These are phyloP conservation scores for Darevskia mixta DNA, from an alignment of 2,797 vertebrate genomes.

Conservation along the genomic window DNA sequence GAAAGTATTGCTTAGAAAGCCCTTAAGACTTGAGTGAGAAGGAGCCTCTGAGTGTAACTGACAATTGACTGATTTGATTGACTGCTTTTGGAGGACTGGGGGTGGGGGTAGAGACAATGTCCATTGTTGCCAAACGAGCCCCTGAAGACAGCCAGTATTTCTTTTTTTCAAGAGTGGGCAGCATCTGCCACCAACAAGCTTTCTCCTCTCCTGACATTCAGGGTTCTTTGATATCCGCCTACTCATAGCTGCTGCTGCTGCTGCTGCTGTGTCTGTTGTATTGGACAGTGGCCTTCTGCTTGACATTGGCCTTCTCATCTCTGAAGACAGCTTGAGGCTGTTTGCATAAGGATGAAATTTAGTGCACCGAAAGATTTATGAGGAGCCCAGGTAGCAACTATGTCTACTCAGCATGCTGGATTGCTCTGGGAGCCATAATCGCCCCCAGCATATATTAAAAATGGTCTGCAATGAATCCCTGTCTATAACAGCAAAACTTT, in stretches of 20 bases:
- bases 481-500: constrained; percentile 12
- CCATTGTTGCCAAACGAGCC: background rate
- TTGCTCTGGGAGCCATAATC: constrained; percentile 28
- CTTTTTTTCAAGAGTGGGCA: background rate
- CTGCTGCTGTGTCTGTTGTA: background rate
- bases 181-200: background rate
- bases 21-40: background rate
- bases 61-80: background rate
- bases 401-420: constrained; percentile 5
- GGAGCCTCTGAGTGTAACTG: background rate
- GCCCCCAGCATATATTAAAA: constrained; percentile 9
- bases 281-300: background rate
- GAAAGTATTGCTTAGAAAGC: background rate
- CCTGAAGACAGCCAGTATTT: background rate
- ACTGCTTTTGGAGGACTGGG: no score
- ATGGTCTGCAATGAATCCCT: constrained; percentile 23
- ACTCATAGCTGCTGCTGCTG: background rate
- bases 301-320: background rate
- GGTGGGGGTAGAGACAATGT: no score
- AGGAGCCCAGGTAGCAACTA: background rate
- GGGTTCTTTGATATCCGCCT: background rate
- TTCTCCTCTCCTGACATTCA: background rate
- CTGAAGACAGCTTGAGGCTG: background rate
- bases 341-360: background rate
- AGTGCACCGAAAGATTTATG: constrained; percentile 19